These are phyloP conservation scores for Erebia ligea DNA, from an alignment of 2,888 invertebrate species.

Conservation along the genomic window DNA sequence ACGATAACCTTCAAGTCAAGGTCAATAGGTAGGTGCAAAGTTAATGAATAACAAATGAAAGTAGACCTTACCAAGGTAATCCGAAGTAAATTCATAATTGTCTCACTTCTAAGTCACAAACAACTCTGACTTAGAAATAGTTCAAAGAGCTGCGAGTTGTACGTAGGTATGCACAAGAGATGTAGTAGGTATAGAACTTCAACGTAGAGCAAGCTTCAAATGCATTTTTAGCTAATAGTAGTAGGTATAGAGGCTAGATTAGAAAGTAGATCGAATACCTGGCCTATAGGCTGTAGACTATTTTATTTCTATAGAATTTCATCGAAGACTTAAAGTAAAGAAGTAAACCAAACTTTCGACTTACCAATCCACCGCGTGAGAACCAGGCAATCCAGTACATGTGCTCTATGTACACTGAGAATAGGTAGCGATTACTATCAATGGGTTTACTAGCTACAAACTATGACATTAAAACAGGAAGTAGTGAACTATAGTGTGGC, in stretches of 20 bases:
- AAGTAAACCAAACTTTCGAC: conserved; percentile 22
- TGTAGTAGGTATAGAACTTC: too few relatives aligned
- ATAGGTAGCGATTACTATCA: neutral
- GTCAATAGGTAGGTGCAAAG: too few relatives aligned
- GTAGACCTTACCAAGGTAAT: too few relatives aligned
- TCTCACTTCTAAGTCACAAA: too few relatives aligned
- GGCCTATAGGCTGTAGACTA: neutral
- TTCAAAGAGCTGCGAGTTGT: too few relatives aligned
- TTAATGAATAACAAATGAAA: too few relatives aligned
- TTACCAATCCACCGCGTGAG: conserved; percentile 26
- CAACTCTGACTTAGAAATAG: too few relatives aligned
- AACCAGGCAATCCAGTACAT: conserved; percentile 7
- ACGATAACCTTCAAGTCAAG: too few relatives aligned
- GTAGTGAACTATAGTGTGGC: conserved; percentile 9
- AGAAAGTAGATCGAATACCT: neutral
- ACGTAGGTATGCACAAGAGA: too few relatives aligned
- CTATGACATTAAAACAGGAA: neutral
- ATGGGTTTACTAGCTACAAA: neutral
- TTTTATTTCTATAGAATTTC: neutral
- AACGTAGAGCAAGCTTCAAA: neutral
- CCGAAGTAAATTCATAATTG: too few relatives aligned
- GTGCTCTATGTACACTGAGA: neutral
- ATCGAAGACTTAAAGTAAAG: neutral
- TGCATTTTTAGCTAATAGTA: too few relatives aligned
- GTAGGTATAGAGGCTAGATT: too few relatives aligned